These are phyloP conservation scores for Cardiocondyla obscurior DNA, from an alignment of 1,140 invertebrate species.

Conservation along the genomic window DNA sequence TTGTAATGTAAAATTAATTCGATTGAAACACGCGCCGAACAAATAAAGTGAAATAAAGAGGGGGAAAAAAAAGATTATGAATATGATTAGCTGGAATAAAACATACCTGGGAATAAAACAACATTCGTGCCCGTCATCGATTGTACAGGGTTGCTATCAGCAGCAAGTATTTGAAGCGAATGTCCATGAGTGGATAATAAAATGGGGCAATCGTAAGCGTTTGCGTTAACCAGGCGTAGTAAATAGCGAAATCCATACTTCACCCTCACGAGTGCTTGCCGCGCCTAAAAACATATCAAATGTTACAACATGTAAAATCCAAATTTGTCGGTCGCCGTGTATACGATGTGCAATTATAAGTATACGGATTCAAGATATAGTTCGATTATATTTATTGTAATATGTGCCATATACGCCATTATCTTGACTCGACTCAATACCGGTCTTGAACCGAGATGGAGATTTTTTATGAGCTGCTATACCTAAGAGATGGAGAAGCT, in stretches of 20 bases:
- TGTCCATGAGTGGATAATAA: slow-evolving; percentile 84
- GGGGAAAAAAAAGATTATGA: too few relatives aligned
- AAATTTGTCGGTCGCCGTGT: too few relatives aligned
- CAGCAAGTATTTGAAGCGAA: slow-evolving; percentile 81
- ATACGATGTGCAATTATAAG: too few relatives aligned
- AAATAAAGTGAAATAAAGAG: too few relatives aligned
- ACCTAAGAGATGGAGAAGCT: too few relatives aligned
- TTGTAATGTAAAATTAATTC: background rate
- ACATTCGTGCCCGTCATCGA: slow-evolving; percentile 78
- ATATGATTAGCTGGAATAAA: background rate
- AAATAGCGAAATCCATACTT: slow-evolving; percentile 61
- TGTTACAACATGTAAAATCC: background rate
- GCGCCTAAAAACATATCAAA: slow-evolving; percentile 54
- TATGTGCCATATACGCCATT: too few relatives aligned
- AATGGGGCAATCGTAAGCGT: slow-evolving; percentile 82
- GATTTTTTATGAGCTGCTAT: background rate
- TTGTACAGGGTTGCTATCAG: slow-evolving; percentile 85
- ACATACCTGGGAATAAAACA: slow-evolving; percentile 75
- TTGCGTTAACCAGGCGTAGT: slow-evolving; percentile 71
- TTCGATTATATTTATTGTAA: background rate
- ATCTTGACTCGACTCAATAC: too few relatives aligned
- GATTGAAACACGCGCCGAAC: background rate
- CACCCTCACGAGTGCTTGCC: slow-evolving; percentile 43
- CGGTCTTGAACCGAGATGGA: too few relatives aligned
- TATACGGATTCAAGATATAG: too few relatives aligned